phyloP scores from a whole-genome alignment of 2,888 invertebrate species.

The Drosophila mayaguana region DNA sequence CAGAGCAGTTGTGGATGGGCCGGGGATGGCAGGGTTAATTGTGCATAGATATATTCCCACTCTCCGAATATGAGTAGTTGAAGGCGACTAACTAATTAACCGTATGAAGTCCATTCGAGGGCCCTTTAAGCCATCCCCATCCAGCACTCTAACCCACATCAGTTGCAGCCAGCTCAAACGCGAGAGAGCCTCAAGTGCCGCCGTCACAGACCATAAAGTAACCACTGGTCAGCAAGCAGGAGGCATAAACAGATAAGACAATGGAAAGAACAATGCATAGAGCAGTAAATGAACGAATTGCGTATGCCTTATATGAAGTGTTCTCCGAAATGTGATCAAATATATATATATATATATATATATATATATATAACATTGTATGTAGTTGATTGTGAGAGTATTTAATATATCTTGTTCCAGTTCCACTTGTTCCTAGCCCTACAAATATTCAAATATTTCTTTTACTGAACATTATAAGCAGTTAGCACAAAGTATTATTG shows the following conservation, averaged over 20 bases:
- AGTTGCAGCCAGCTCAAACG: slow-evolving; percentile 70
- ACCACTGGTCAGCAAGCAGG: slow-evolving; percentile 67
- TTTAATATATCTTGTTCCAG: no score
- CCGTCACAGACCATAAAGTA: slow-evolving; percentile 47
- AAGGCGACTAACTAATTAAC: slow-evolving; percentile 60
- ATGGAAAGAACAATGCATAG: neutral
- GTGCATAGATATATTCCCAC: neutral
- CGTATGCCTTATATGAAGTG: slow-evolving; percentile 23
- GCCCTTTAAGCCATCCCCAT: neutral
- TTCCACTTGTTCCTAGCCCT: neutral
- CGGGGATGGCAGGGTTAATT: neutral
- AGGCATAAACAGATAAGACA: slow-evolving; percentile 34
- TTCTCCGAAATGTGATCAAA: no score
- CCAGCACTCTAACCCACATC: slow-evolving; percentile 65
- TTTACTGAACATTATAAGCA: neutral
- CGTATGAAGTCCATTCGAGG: neutral
- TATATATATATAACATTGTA: no score
- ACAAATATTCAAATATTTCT: neutral
- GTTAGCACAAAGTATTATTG: no score
- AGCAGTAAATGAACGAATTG: slow-evolving; percentile 5
- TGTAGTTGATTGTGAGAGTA: no score
- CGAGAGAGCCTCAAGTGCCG: slow-evolving; percentile 49
- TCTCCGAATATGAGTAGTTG: slow-evolving; percentile 51
- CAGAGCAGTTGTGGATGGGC: neutral
- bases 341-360: no score